Evolutionary conservation across 2,888 invertebrate species (phyloP).

Genomic region (Carpatolechia fugitivella): DNA sequence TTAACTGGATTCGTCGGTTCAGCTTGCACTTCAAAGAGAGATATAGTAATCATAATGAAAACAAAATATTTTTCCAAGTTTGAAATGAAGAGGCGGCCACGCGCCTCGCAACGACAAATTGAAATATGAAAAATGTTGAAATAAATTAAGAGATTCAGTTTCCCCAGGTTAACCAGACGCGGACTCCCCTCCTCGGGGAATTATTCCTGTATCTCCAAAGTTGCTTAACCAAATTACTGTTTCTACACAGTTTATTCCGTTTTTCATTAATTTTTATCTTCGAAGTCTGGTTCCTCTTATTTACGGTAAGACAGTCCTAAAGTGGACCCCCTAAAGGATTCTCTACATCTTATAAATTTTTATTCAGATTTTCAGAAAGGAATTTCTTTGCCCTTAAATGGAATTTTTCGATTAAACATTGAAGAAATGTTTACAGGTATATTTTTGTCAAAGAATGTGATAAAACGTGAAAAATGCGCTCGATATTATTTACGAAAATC

Average conservation of each 20-base stretch:
- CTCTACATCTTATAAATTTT: not conserved
- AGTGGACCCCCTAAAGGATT: not conserved
- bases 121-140: not conserved
- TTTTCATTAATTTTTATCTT: conserved; percentile 31
- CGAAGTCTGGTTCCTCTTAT: not conserved
- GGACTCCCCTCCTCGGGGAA: not conserved
- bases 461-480: too few relatives aligned
- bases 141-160: conserved; percentile 9
- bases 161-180: not conserved
- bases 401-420: not conserved
- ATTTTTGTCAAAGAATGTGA: too few relatives aligned
- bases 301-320: not conserved
- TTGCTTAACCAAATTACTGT: conserved; percentile 46
- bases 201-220: conserved; percentile 32
- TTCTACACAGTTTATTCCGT: conserved; percentile 36
- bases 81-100: not conserved
- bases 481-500: too few relatives aligned
- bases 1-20: too few relatives aligned
- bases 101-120: not conserved
- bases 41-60: not conserved
- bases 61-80: not conserved
- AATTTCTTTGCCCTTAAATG: not conserved
- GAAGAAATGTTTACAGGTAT: not conserved
- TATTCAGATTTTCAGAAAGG: not conserved
- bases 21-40: too few relatives aligned